phyloP scores from a whole-genome alignment of 2,113 vertebrate genomes.

The Brachypteracias leptosomus region DNA sequence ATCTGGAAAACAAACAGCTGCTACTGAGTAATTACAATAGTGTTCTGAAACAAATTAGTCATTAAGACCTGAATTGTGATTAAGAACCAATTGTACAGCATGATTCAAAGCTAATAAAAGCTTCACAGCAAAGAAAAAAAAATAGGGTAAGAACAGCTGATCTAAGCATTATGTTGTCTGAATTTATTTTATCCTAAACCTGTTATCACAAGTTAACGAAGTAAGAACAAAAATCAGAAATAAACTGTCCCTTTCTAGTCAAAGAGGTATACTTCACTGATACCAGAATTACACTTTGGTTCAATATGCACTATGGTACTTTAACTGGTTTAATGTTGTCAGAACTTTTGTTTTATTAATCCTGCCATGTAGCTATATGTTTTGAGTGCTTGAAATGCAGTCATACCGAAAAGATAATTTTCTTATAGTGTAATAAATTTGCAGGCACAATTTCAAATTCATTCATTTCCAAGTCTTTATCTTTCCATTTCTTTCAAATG shows the following conservation, averaged over 20 bases:
- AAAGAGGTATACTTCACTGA: not conserved
- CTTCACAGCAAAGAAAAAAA: not conserved
- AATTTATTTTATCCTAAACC: not conserved
- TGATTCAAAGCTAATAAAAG: slow-evolving; percentile 27
- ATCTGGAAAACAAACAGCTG: slow-evolving; percentile 45
- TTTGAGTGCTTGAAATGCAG: not conserved
- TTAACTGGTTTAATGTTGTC: not conserved
- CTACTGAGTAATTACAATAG: slow-evolving; percentile 20
- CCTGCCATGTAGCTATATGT: not conserved
- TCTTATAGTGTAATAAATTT: not conserved
- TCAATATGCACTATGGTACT: not conserved
- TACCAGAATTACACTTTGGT: not conserved
- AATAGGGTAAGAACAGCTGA: not conserved
- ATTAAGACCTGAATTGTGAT: slow-evolving; percentile 24
- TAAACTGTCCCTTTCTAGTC: not conserved
- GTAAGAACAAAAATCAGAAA: not conserved
- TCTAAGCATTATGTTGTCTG: not conserved
- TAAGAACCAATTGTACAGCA: slow-evolving; percentile 13
- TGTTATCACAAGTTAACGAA: not conserved
- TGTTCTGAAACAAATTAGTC: slow-evolving; percentile 59
- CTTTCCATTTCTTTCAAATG: not conserved
- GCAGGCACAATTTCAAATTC: not conserved
- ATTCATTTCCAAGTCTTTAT: not conserved
- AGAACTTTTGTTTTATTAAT: not conserved
- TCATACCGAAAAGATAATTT: not conserved